Conservation (phyloP, 2,797 vertebrate species). For the Coreius guichenoti region DNA sequence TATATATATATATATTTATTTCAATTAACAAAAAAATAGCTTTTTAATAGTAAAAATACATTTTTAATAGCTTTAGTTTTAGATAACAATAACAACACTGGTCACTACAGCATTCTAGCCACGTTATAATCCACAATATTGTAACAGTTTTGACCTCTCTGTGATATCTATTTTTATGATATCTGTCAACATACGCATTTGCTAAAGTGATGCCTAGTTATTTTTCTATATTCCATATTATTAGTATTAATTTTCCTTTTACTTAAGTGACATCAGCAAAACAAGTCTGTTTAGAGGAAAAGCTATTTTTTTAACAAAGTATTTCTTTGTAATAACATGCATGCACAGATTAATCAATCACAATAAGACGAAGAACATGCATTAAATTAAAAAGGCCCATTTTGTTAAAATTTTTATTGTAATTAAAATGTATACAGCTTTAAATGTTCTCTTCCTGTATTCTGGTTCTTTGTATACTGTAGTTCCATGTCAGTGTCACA, state of each 20-base stretch:
- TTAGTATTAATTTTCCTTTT: not conserved
- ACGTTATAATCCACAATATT: not conserved
- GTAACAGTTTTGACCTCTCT: not conserved
- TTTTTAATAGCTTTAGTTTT: not conserved
- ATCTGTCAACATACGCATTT: not conserved
- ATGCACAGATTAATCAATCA: not conserved
- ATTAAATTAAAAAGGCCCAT: not conserved
- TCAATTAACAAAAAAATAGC: not conserved
- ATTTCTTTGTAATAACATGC: not conserved
- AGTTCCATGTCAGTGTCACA: constrained; percentile 21
- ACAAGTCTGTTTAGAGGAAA: not conserved
- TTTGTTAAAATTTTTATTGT: not conserved
- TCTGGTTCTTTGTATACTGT: not conserved
- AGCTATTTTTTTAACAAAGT: not conserved
- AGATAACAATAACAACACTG: not conserved
- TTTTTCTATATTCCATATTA: not conserved
- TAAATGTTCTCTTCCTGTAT: constrained; percentile 16
- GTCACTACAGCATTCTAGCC: not conserved
- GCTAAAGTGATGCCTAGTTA: not conserved
- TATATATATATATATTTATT: too few relatives aligned
- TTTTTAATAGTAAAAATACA: too few relatives aligned
- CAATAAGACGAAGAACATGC: not conserved
- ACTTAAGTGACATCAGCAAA: not conserved
- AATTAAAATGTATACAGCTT: not conserved
- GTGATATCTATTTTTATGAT: not conserved